Conservation (phyloP, 1,140 invertebrate species). For the Diploscapter pachys region DNA sequence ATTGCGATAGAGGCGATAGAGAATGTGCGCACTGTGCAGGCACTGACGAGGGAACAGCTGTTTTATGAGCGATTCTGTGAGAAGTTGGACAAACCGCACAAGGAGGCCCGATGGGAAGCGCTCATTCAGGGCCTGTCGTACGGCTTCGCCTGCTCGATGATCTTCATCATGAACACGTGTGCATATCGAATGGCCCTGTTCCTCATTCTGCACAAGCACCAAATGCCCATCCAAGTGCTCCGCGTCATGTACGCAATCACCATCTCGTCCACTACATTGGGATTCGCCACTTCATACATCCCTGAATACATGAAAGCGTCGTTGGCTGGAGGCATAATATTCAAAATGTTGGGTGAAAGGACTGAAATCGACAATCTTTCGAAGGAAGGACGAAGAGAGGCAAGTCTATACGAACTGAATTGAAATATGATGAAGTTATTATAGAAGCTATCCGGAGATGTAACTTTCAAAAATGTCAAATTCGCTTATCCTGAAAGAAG, state of each 20-base stretch:
- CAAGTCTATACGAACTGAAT: conserved; percentile 4
- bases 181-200: conserved; percentile 62
- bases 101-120: conserved; percentile 24
- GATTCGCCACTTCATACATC: conserved; percentile 59
- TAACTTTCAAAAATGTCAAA: conserved; percentile 47
- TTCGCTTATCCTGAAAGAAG: conserved; percentile 62
- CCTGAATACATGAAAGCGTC: conserved; percentile 61
- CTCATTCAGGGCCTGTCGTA: conserved; percentile 32
- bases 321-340: conserved; percentile 59
- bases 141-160: conserved; percentile 57
- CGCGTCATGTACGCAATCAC: conserved; percentile 52
- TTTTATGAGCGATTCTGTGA: conserved; percentile 43
- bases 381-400: conserved; percentile 30
- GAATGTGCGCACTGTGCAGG: conserved; percentile 50
- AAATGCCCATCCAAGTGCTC: conserved; percentile 35
- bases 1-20: conserved; percentile 51
- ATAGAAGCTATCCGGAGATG: neutral
- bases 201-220: conserved; percentile 52
- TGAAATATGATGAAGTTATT: neutral
- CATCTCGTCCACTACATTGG: conserved; percentile 42
- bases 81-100: conserved; percentile 33
- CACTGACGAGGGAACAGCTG: conserved; percentile 41
- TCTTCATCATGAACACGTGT: conserved; percentile 61
- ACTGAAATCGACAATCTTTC: conserved; percentile 60
- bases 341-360: conserved; percentile 56